Conservation (phyloP, 2,888 invertebrate species). For the Nesidiocoris tenuis region DNA sequence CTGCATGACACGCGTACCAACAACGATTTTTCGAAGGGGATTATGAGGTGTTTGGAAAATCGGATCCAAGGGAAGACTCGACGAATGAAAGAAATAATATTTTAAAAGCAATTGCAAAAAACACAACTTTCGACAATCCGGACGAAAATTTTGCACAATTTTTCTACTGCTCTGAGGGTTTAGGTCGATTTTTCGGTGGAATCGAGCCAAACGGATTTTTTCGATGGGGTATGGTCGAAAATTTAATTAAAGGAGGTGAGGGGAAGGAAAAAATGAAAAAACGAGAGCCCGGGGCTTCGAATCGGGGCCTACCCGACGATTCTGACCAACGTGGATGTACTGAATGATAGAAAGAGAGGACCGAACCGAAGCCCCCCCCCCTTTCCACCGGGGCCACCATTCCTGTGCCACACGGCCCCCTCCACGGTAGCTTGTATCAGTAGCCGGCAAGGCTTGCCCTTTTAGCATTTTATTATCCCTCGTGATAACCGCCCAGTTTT, state of each 20-base stretch:
- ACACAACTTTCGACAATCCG: background rate
- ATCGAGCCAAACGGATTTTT: background rate
- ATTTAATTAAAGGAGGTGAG: conserved; percentile 24
- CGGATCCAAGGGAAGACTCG: background rate
- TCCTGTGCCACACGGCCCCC: background rate
- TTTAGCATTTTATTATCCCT: no score
- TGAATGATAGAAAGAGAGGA: conserved; percentile 12
- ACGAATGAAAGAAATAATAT: background rate
- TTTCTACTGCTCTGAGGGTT: no score
- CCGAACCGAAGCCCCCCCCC: conserved; percentile 3
- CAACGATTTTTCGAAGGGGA: no score
- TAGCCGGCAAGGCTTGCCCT: background rate
- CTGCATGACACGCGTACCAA: no score
- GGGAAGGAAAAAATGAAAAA: conserved; percentile 42
- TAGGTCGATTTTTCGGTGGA: background rate
- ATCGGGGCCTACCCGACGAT: conserved; percentile 32
- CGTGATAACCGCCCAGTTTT: no score
- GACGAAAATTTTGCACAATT: conserved; percentile 9
- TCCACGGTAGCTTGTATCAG: background rate
- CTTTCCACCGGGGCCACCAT: background rate
- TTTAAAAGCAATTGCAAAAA: no score
- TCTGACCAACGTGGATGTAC: conserved; percentile 42
- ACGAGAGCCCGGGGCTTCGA: conserved; percentile 1
- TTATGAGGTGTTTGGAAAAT: background rate
- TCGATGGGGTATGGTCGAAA: background rate